Evolutionary conservation across 2,113 vertebrate species (phyloP), one percentile per base, ranked within the genome.

Genomic region (Dasyprocta punctata): DNA sequence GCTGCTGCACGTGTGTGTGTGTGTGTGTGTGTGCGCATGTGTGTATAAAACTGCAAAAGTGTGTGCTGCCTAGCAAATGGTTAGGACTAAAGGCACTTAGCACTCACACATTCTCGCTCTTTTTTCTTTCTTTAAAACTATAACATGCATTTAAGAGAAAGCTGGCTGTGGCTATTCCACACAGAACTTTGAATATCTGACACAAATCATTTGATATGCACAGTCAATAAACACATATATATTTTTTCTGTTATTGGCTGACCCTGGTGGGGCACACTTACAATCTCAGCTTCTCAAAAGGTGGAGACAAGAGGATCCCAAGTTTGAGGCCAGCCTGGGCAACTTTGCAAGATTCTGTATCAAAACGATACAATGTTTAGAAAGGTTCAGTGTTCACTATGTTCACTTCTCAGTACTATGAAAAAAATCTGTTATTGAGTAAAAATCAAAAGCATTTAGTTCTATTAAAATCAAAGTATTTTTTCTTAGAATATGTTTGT

Each of bases 401-500:
- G 4, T 54, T 54, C 16, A 54, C 11, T 54, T 36, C 30, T 33
- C 49, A 54, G 49, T 8, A 84, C 13, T 17, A 58, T 4, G 19
- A 49, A 78, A 73, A 90, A 91, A 71, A 88, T 81, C 10, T 95
- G 16, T 92, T 56, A 26, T 30, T 93, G 56, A 73, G 56, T 60
- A 65, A 94, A 12, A 96, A 12, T 3, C 77, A 80, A 89, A 84
- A 93, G 81, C 92, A 67, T 77, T 85, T 44, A 49, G 10, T 83
- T 83, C 33, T 87, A 47, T 47, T 61, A 38, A 60, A 95, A 82
- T 6, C 7, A 17, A 65, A 61, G 0, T 65, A 65, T 61, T 28
- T 96, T 96, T 89, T 92, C 69, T 81, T 85, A 52, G 81, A 86
- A 30, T 56, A 30, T 73, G 26, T 80, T 44, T 67, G 2, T 75